Percentiles rank a stretch among this genome's conserved stretches.
Evolutionary conservation across 1,140 invertebrate species (phyloP).

Genomic region (Ceratoteleas bidentatus): DNA sequence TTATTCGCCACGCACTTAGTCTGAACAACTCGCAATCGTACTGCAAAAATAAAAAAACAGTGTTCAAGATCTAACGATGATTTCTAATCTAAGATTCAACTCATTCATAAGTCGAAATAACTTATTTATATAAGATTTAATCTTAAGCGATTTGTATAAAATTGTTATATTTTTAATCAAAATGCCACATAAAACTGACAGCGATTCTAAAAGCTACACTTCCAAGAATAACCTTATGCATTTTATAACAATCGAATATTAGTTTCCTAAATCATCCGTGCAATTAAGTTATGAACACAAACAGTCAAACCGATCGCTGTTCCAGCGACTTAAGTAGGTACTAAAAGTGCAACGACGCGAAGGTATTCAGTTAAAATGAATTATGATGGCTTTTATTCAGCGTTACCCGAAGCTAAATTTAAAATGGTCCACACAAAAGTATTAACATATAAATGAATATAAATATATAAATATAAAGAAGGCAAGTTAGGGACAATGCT

Average conservation of each 20-base stretch:
- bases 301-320: slow-evolving; percentile 72
- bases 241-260: slow-evolving; percentile 24
- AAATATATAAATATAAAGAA: slow-evolving; percentile 38
- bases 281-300: slow-evolving; percentile 43
- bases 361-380: slow-evolving; percentile 20
- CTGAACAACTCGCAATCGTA: slow-evolving; percentile 48
- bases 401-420: slow-evolving; percentile 3
- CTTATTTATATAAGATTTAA: slow-evolving; percentile 42
- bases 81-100: slow-evolving; percentile 30
- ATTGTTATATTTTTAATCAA: slow-evolving; percentile 49
- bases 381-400: slow-evolving; percentile 6
- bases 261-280: slow-evolving; percentile 10
- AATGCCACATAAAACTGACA: slow-evolving; percentile 23
- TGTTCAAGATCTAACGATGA: slow-evolving; percentile 29
- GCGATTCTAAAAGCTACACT: slow-evolving; percentile 19
- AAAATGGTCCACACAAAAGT: slow-evolving; percentile 34
- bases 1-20: slow-evolving; percentile 18
- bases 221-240: slow-evolving; percentile 2
- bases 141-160: slow-evolving; percentile 40
- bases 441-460: slow-evolving; percentile 45
- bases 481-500: slow-evolving; percentile 49
- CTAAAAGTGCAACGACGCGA: slow-evolving; percentile 60
- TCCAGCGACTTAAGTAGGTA: slow-evolving; percentile 75
- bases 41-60: slow-evolving; percentile 24
- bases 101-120: slow-evolving; percentile 16